These are phyloP conservation scores for Drosophila mercatorum DNA, from an alignment of 2,888 invertebrate species.

Conservation along the genomic window DNA sequence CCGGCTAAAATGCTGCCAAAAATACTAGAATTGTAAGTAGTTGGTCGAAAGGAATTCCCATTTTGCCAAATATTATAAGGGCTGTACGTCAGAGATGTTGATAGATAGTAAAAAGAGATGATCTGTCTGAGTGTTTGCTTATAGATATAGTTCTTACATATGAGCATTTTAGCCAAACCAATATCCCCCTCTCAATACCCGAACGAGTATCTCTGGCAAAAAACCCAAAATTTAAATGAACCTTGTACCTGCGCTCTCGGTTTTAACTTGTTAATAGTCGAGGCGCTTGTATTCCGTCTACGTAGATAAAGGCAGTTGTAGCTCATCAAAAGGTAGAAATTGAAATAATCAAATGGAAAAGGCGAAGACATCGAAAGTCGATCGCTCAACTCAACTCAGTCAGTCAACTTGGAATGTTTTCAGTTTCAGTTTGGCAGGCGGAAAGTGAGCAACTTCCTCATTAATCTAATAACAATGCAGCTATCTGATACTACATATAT, in stretches of 20 bases:
- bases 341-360: constrained; percentile 10
- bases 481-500: constrained; percentile 16
- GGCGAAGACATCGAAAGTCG: constrained; percentile 28
- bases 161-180: neutral
- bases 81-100: neutral
- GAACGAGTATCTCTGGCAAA: neutral
- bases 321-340: constrained; percentile 7
- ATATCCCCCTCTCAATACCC: neutral
- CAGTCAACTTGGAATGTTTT: constrained; percentile 22
- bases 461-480: constrained; percentile 37
- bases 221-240: constrained; percentile 13
- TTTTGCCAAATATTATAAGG: neutral
- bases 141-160: too few species aligned
- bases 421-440: constrained; percentile 5
- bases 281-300: constrained; percentile 4
- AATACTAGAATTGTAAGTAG: neutral
- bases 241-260: constrained; percentile 1
- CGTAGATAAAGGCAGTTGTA: constrained; percentile 32
- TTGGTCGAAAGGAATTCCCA: neutral
- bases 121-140: neutral
- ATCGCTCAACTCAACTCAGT: constrained; percentile 32
- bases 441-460: constrained; percentile 21
- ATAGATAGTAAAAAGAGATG: neutral
- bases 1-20: too few species aligned
- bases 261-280: constrained; percentile 7